A percentile compares a stretch with the other conserved stretches of the same genome.
Evolutionary conservation across 2,888 invertebrate species (phyloP).

Genomic region (Harmothoe impar): DNA sequence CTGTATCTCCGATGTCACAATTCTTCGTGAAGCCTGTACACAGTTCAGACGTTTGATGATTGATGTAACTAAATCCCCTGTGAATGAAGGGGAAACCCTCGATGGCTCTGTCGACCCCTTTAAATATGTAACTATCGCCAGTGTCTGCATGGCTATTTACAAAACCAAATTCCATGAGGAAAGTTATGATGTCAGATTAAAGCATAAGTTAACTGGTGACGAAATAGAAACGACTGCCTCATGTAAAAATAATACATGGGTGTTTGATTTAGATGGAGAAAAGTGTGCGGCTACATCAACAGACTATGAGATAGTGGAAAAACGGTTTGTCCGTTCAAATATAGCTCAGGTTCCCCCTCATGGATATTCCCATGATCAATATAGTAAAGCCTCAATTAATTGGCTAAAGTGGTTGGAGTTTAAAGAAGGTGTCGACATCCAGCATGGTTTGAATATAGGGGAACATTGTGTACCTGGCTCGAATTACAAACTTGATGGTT

Average conservation of each 20-base stretch:
- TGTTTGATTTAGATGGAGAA: not conserved
- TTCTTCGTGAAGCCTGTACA: slow-evolving; percentile 32
- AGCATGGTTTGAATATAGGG: slow-evolving; percentile 31
- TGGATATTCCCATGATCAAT: slow-evolving; percentile 30
- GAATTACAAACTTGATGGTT: slow-evolving; percentile 21
- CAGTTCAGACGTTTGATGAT: not conserved
- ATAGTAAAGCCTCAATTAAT: not conserved
- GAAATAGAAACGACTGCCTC: not conserved
- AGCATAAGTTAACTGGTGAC: not conserved
- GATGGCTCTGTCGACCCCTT: slow-evolving; percentile 21
- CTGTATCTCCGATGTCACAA: slow-evolving; percentile 7
- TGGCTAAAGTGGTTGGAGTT: slow-evolving; percentile 40
- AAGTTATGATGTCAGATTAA: not conserved
- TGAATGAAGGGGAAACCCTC: not conserved
- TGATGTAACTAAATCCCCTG: not conserved
- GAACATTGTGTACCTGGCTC: not conserved
- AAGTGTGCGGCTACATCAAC: not conserved
- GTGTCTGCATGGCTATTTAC: slow-evolving; percentile 49
- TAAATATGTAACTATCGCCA: slow-evolving; percentile 33
- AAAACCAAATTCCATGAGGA: slow-evolving; percentile 32
- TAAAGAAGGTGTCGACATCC: not conserved
- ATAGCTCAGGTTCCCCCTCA: slow-evolving; percentile 24
- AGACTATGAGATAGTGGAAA: not conserved
- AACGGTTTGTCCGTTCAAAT: not conserved
- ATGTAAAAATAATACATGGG: not conserved